These are phyloP conservation scores for Leptothorax acervorum DNA, from an alignment of 2,888 invertebrate genomes.

Conservation along the genomic window DNA sequence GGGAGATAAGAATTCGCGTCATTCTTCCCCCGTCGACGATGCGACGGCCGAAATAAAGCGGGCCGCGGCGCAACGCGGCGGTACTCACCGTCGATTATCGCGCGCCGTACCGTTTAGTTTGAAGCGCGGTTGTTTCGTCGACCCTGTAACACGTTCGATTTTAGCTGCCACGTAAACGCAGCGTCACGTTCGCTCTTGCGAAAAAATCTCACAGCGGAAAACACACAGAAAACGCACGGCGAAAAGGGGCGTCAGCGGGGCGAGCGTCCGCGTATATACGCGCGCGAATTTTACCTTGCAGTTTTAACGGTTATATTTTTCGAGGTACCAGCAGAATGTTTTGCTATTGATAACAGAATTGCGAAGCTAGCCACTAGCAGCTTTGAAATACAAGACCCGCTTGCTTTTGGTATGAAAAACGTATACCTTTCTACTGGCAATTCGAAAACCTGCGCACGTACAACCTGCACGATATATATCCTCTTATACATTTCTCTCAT, in stretches of 20 bases:
- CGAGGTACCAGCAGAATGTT: conserved; percentile 29
- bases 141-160: conserved; percentile 9
- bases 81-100: conserved; percentile 41
- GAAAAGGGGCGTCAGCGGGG: neutral
- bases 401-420: conserved; percentile 1
- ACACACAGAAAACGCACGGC: neutral
- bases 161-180: neutral
- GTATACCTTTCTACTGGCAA: neutral
- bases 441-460: neutral
- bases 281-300: conserved; percentile 13
- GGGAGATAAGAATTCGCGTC: conserved; percentile 21
- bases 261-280: neutral
- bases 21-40: conserved; percentile 16
- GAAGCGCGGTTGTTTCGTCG: neutral
- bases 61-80: neutral
- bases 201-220: conserved; percentile 32
- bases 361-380: conserved; percentile 17
- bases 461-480: neutral
- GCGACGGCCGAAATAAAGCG: conserved; percentile 28
- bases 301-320: conserved; percentile 42
- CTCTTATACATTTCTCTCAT: neutral
- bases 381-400: conserved; percentile 33
- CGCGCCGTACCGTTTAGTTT: neutral
- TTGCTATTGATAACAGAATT: conserved; percentile 31
- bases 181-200: neutral